A percentile compares a stretch with the other conserved stretches of the same genome.
phyloP scores from a whole-genome alignment of 2,113 vertebrate species.

The Actenoides hombroni region DNA sequence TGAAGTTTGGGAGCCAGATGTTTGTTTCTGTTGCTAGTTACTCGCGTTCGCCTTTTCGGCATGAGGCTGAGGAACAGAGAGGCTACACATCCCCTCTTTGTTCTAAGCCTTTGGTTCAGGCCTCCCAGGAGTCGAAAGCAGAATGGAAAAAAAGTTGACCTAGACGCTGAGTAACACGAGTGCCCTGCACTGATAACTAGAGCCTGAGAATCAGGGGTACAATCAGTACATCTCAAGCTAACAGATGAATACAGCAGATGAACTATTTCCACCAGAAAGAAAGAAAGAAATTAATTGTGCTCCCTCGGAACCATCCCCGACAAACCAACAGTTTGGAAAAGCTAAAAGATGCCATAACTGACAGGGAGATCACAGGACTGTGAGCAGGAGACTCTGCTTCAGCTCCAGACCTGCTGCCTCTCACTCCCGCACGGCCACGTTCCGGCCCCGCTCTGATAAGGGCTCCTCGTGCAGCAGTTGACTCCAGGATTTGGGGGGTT shows the following conservation, averaged over 20 bases:
- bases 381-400: not conserved
- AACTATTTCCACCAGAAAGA: not conserved
- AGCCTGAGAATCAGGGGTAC: not conserved
- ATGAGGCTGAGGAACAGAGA: not conserved
- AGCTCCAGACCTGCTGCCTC: not conserved
- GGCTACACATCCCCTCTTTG: conserved; percentile 28
- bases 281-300: not conserved
- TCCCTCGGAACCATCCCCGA: not conserved
- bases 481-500: not conserved
- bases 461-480: not conserved
- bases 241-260: not conserved
- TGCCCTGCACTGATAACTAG: not conserved
- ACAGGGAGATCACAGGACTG: not conserved
- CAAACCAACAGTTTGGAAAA: not conserved
- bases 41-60: not conserved
- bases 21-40: not conserved
- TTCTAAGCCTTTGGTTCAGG: not conserved
- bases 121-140: not conserved
- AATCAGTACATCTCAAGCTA: not conserved
- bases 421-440: not conserved
- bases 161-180: not conserved
- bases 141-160: not conserved
- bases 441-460: not conserved
- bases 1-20: not conserved
- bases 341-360: not conserved